phyloP scores from a whole-genome alignment of 1,140 invertebrate species.

The Portunus trituberculatus region DNA sequence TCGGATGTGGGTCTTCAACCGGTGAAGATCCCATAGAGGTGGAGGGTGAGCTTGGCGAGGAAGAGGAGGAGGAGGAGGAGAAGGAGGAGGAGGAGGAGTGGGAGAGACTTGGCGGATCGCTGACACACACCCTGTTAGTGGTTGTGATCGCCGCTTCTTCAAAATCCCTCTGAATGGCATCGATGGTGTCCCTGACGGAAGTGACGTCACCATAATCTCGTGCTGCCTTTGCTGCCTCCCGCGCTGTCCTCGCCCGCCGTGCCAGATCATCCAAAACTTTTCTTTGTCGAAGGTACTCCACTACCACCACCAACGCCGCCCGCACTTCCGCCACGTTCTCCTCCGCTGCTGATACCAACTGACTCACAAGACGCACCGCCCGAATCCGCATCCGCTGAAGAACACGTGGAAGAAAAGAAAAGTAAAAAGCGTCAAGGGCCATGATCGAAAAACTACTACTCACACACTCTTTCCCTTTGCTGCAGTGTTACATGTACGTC shows the following conservation, averaged over 20 bases:
- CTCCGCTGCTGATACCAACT: background rate
- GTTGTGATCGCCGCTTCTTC: conserved; percentile 45
- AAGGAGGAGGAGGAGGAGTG: background rate
- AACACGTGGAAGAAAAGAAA: background rate
- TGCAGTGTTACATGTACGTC: background rate
- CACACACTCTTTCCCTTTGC: background rate
- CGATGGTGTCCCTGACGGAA: background rate
- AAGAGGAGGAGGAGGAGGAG: background rate
- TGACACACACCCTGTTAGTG: background rate
- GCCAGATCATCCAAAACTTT: background rate
- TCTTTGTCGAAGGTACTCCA: conserved; percentile 36
- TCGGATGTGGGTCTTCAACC: background rate
- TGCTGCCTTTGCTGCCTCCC: background rate
- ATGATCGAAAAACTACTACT: background rate
- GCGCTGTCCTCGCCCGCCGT: background rate
- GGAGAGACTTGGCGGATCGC: background rate
- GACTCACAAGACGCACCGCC: conserved; percentile 15
- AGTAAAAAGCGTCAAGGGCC: background rate
- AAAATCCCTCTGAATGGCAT: conserved; percentile 36
- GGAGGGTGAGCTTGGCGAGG: background rate
- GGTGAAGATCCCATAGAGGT: background rate
- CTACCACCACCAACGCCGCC: background rate
- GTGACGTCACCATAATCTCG: background rate
- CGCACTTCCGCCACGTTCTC: conserved; percentile 20
- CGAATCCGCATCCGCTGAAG: background rate